Conservation (phyloP, 37 sponge, comb jelly and placozoan species). For the Oopsacas minuta region DNA sequence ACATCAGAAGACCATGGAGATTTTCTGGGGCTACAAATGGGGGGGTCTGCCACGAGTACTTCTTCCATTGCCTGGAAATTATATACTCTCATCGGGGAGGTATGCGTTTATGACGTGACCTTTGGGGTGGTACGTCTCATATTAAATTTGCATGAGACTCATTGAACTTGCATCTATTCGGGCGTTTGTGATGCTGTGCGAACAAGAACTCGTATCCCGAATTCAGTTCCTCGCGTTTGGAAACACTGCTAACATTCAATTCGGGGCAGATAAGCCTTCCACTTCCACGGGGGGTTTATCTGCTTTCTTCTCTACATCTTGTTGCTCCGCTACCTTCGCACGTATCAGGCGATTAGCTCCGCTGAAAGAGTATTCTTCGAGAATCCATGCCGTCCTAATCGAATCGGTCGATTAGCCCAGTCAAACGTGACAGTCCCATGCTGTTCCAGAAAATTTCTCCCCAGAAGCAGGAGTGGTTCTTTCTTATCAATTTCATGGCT, state of each 20-base stretch:
- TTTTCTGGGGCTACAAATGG: too few relatives aligned
- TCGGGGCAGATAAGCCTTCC: background rate
- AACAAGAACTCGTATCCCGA: constrained; percentile 14
- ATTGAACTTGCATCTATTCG: background rate
- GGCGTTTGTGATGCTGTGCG: background rate
- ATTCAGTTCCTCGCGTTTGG: background rate
- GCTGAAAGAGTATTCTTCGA: background rate
- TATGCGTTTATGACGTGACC: background rate
- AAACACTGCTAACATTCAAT: background rate
- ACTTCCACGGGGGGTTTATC: background rate
- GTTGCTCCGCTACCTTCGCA: background rate
- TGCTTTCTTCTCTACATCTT: background rate
- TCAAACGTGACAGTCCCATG: background rate
- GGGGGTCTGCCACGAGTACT: background rate
- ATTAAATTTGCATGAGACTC: background rate
- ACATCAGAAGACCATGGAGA: too few relatives aligned
- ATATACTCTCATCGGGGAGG: background rate
- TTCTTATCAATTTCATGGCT: background rate
- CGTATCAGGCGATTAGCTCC: background rate
- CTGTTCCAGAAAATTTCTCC: background rate
- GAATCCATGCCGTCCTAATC: background rate
- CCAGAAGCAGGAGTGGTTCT: background rate
- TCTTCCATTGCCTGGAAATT: background rate
- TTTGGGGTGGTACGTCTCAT: background rate
- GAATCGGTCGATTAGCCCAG: constrained; percentile 1